A percentile compares a stretch with the other conserved stretches of the same genome.
Evolutionary conservation across 2,113 vertebrate species (phyloP).

Genomic region (Sprattus sprattus): DNA sequence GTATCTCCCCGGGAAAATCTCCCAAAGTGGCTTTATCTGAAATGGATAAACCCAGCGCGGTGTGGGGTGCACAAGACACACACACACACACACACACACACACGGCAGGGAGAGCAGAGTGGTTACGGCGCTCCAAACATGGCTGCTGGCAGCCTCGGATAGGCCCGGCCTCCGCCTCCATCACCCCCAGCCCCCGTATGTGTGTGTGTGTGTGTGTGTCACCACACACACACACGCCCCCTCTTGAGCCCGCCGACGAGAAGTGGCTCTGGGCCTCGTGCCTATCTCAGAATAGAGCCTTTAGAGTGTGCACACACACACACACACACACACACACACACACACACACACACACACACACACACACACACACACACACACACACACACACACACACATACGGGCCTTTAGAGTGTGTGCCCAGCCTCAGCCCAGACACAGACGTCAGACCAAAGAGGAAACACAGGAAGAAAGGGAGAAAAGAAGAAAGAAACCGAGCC

Average conservation of each 20-base stretch:
- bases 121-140: slow-evolving; percentile 36
- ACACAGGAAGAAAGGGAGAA: neutral
- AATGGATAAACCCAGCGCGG: slow-evolving; percentile 22
- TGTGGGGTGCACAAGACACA: too few species aligned
- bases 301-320: neutral
- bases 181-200: too few species aligned
- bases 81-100: too few species aligned
- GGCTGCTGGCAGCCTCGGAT: slow-evolving; percentile 43
- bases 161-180: neutral
- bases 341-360: neutral
- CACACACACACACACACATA: neutral
- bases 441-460: slow-evolving; percentile 14
- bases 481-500: neutral
- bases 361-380: neutral
- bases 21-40: slow-evolving; percentile 46
- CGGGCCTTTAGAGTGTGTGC: neutral
- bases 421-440: neutral
- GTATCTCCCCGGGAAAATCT: slow-evolving; percentile 46
- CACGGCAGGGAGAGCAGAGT: slow-evolving; percentile 30
- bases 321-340: neutral
- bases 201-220: too few species aligned
- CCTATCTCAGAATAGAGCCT: too few species aligned
- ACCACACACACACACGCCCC: neutral
- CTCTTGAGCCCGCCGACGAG: too few species aligned
- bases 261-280: too few species aligned